Evolutionary conservation across 2,888 invertebrate species (phyloP), one percentile per base, ranked within the genome.

Genomic region (Drosophila diplacantha): DNA sequence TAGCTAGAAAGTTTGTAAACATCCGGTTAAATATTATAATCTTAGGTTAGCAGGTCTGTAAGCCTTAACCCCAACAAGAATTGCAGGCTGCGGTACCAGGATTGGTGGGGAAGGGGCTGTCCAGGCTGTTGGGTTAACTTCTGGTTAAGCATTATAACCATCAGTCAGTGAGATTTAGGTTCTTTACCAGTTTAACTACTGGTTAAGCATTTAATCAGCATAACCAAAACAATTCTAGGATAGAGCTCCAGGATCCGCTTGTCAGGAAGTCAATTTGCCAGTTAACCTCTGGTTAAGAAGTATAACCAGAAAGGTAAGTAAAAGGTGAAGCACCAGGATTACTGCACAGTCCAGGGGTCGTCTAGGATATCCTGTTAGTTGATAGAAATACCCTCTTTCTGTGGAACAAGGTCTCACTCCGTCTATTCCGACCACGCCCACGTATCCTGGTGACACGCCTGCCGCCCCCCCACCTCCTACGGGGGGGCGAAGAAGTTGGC

Each of bases 401-500:
- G 7, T 7, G 12, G 11, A 16, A 43, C 9, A 43, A 16, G 3
- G 7, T 18, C 1, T 22, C 22, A 1, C 22, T 2, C 29, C 7
- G 8, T 3, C 26, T 44, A 29, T 29, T 29, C 41, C 6, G 41
- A 24, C 41, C 11, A 26, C 3, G 6, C 12, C 26, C 14, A 31
- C 29, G 8, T 14, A 18, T 44, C 29, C 29, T 29, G 44, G 29
- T 29, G 12, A 20, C 44, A 44, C 14, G 3, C 5, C 18, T 44
- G 44, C 29, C 37, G 52, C 55, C 31, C 55, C 55, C 55, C 38
- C 41, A 35, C 58, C 32, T 56, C 34, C 59, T 56, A 54, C 16
- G 77, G 67, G 47, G 69, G 75, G 3, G 78, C 73, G 16, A 73
- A 73, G 37, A 77, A 75, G 61, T 75, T 77, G 66, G 66, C 71